These are phyloP conservation scores for Parelbella ahira DNA, from an alignment of 2,888 invertebrate species.

Conservation along the genomic window DNA sequence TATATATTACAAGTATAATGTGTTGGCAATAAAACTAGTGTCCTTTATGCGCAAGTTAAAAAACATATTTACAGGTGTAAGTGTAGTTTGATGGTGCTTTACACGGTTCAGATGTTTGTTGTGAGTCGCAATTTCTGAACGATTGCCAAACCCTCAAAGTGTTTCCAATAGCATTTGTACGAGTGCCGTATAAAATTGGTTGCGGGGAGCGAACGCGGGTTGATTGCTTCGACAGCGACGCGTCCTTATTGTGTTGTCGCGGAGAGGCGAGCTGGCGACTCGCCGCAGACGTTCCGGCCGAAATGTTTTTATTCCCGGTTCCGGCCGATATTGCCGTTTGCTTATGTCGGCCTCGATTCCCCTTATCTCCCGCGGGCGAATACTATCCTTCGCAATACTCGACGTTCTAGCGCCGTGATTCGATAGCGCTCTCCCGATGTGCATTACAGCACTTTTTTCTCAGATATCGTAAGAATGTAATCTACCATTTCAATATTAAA, in stretches of 20 bases:
- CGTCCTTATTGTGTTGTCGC: conserved; percentile 70
- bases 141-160: conserved; percentile 10
- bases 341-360: conserved; percentile 45
- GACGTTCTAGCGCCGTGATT: too few species aligned
- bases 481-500: too few species aligned
- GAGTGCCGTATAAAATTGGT: conserved; percentile 46
- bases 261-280: conserved; percentile 50
- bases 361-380: conserved; percentile 36
- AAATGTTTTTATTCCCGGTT: conserved; percentile 51
- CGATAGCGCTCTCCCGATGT: too few species aligned
- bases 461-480: too few species aligned
- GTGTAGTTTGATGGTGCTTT: too few species aligned
- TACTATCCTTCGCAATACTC: conserved; percentile 5
- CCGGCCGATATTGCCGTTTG: conserved; percentile 63
- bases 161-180: conserved; percentile 34
- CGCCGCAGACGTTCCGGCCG: conserved; percentile 47
- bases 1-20: too few species aligned
- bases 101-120: conserved; percentile 6
- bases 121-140: conserved; percentile 2
- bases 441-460: too few species aligned
- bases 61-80: too few species aligned
- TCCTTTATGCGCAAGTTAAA: too few species aligned
- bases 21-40: too few species aligned
- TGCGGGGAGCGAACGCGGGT: conserved; percentile 54
- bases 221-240: conserved; percentile 64